Evolutionary conservation across 1,140 invertebrate species (phyloP).

Genomic region (Heliconius hewitsoni): DNA sequence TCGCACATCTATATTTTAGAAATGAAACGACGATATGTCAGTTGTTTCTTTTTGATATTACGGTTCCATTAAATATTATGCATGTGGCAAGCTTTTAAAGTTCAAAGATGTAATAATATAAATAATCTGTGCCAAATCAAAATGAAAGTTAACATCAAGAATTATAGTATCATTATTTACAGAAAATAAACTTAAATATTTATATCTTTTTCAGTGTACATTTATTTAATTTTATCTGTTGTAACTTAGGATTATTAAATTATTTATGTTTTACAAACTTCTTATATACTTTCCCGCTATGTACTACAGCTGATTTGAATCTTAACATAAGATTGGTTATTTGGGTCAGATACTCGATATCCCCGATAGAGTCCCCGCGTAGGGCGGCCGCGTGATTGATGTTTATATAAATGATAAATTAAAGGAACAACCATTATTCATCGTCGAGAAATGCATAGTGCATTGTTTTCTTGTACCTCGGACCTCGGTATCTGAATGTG

Average conservation of each 20-base stretch:
- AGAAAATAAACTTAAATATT: too few relatives aligned
- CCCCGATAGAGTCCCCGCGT: conserved; percentile 19
- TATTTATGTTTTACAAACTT: background rate
- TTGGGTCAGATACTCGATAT: conserved; percentile 31
- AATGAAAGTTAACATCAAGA: conserved; percentile 6
- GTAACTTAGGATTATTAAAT: background rate
- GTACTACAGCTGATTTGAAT: background rate
- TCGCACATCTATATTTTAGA: background rate
- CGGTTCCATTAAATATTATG: background rate
- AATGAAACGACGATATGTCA: conserved; percentile 4
- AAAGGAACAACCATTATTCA: conserved; percentile 24
- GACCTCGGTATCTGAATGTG: conserved; percentile 12
- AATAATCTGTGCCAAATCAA: conserved; percentile 5
- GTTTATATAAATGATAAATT: conserved; percentile 26
- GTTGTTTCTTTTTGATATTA: conserved; percentile 5
- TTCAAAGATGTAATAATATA: background rate
- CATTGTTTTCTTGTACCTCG: conserved; percentile 16
- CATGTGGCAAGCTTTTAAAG: background rate
- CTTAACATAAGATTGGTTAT: conserved; percentile 18
- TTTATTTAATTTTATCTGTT: too few relatives aligned
- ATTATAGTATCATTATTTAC: background rate
- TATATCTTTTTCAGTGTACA: too few relatives aligned
- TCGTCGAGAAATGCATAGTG: conserved; percentile 24
- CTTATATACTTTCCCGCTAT: background rate
- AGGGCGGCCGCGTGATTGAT: conserved; percentile 24